phyloP scores from a whole-genome alignment of 2,113 vertebrate genomes.

The Syrmaticus mikado region DNA sequence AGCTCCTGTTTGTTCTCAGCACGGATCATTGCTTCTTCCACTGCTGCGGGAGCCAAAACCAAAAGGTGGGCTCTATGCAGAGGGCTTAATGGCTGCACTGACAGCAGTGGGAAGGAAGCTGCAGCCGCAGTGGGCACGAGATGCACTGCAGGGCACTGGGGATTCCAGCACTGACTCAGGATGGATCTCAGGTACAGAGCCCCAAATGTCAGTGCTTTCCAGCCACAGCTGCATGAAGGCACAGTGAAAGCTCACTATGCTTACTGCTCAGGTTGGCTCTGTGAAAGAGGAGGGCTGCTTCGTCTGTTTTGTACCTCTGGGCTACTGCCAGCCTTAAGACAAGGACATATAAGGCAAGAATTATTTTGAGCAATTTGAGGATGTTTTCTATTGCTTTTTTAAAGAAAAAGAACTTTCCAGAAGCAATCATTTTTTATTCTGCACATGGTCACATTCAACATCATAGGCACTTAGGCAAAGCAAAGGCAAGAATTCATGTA shows the following conservation, averaged over 20 bases:
- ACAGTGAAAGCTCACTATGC: background rate
- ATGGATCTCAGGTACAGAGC: background rate
- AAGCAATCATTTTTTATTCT: conserved; percentile 37
- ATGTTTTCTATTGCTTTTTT: background rate
- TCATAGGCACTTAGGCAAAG: conserved; percentile 24
- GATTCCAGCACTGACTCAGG: rapidly evolving
- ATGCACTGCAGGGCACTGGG: background rate
- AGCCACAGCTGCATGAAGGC: background rate
- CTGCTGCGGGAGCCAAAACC: rapidly evolving
- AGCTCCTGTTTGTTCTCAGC: conserved; percentile 43
- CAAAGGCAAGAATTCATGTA: background rate
- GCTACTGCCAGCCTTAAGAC: conserved; percentile 14
- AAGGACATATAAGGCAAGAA: background rate
- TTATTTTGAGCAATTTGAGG: background rate
- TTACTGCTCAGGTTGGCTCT: background rate
- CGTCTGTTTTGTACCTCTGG: background rate
- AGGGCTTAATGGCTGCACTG: background rate
- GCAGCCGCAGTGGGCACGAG: background rate
- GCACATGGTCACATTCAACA: background rate
- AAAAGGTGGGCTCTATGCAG: background rate
- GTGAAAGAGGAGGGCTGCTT: background rate
- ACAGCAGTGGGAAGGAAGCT: background rate
- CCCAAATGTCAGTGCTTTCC: background rate
- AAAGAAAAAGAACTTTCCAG: background rate
- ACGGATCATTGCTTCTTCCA: conserved; percentile 52